Conservation (phyloP, 2,113 vertebrate genomes). For the Panthera leo region DNA sequence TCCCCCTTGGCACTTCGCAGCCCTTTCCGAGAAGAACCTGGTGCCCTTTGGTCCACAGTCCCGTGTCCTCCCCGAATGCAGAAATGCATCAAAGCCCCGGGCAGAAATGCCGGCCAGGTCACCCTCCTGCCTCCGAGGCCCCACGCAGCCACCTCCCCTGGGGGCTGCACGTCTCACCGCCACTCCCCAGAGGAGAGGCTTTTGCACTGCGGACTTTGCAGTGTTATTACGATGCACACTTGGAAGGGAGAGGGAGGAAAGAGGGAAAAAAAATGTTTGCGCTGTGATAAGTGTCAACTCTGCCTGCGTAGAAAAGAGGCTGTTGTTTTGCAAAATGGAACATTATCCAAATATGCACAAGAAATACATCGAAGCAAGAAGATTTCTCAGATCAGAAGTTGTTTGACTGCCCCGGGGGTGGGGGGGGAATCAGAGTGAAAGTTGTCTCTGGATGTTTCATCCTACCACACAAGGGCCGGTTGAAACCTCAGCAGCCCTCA, state of each 20-base stretch:
- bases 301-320: neutral
- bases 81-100: neutral
- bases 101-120: rapidly evolving
- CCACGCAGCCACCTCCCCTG: neutral
- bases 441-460: neutral
- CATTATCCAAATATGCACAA: neutral
- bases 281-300: neutral
- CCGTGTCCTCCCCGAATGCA: neutral
- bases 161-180: rapidly evolving
- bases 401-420: neutral
- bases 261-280: neutral
- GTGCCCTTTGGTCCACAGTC: neutral
- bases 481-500: neutral
- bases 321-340: slow-evolving; percentile 36
- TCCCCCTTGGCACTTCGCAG: neutral
- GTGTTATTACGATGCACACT: rapidly evolving
- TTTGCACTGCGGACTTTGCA: neutral
- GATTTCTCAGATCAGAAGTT: neutral
- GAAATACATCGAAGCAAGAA: neutral
- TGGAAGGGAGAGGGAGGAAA: neutral
- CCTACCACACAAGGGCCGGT: neutral
- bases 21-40: neutral
- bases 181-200: neutral
- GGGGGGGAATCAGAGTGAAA: neutral
- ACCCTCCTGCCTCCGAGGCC: rapidly evolving